Evolutionary conservation across 2,888 invertebrate species (phyloP), one percentile per base, ranked within the genome.

Genomic region (Epiblema foenella): DNA sequence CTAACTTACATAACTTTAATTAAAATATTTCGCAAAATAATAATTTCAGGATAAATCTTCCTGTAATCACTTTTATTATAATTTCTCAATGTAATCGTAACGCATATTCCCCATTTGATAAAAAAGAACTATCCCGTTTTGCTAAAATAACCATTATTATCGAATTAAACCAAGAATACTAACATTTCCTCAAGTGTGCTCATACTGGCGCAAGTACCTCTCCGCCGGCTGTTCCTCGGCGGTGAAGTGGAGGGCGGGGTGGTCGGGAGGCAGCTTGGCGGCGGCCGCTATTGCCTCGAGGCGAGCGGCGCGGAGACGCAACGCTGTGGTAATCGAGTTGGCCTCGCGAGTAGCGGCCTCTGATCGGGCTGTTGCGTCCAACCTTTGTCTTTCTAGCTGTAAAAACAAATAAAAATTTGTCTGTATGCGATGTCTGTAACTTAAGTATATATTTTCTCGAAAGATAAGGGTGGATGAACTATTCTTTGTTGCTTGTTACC

Each of bases 381-480:
- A 69, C 68, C 89, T 81, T 78, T 89, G 85, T 62, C 90, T 84
- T 79, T 93, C 85, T 69, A 93, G 74, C 93, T 93, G 80, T 12
- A 78, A 79, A 39, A 24, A 18, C 15, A 18, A 33, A 33, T 8
- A 2, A 33, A 33, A 24, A 24, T 24, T 4, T 24, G 24, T 24
- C n/a, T n/a, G n/a, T n/a, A n/a, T n/a, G n/a, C n/a, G n/a, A n/a
- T n/a, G n/a, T n/a, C n/a, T n/a, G n/a, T n/a, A n/a, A n/a, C n/a
- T n/a, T n/a, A n/a, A n/a, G n/a, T n/a, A n/a, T n/a, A n/a, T n/a
- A n/a, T n/a, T n/a, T n/a, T n/a, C n/a, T n/a, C n/a, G n/a, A n/a
- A n/a, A n/a, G n/a, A n/a, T n/a, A n/a, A n/a, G n/a, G n/a, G n/a
- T n/a, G n/a, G n/a, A n/a, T n/a, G n/a, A n/a, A n/a, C n/a, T n/a